Conservation (phyloP, 1,140 invertebrate genomes). For the Bombus turneri region DNA sequence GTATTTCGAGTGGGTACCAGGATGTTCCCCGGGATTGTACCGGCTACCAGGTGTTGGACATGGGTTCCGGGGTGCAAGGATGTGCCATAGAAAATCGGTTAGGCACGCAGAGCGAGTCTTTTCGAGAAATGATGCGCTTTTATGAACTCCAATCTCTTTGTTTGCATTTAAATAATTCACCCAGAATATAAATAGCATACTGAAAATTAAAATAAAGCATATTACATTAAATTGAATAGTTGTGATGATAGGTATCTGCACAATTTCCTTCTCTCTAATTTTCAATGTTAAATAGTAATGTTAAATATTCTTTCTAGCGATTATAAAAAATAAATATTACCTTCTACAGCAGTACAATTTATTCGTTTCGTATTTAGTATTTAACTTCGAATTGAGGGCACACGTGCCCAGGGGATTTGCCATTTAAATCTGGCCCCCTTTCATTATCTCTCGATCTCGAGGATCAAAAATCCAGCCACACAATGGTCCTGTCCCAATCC, state of each 20-base stretch:
- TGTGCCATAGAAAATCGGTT: conserved; percentile 69
- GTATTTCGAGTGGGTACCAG: conserved; percentile 51
- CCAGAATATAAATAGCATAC: neutral
- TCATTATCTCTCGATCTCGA: conserved; percentile 60
- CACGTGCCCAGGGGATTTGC: conserved; percentile 59
- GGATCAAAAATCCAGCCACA: conserved; percentile 58
- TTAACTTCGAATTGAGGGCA: conserved; percentile 1
- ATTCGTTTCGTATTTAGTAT: neutral
- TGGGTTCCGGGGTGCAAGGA: conserved; percentile 50
- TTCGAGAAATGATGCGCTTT: conserved; percentile 20
- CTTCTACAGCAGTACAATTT: neutral
- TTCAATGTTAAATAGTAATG: neutral
- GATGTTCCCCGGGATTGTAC: conserved; percentile 45
- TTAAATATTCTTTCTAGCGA: neutral
- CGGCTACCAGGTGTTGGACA: conserved; percentile 68
- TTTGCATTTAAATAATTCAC: neutral
- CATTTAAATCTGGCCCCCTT: conserved; percentile 66
- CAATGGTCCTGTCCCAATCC: conserved; percentile 50
- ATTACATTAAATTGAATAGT: neutral
- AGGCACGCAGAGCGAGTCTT: conserved; percentile 34
- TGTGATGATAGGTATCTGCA: too few species aligned
- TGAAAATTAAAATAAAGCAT: neutral
- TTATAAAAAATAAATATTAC: neutral
- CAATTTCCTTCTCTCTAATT: too few species aligned
- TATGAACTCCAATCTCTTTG: neutral